Base-by-base conservation (phyloP, 2,113 vertebrate species). In the Proteles cristata region DNA sequence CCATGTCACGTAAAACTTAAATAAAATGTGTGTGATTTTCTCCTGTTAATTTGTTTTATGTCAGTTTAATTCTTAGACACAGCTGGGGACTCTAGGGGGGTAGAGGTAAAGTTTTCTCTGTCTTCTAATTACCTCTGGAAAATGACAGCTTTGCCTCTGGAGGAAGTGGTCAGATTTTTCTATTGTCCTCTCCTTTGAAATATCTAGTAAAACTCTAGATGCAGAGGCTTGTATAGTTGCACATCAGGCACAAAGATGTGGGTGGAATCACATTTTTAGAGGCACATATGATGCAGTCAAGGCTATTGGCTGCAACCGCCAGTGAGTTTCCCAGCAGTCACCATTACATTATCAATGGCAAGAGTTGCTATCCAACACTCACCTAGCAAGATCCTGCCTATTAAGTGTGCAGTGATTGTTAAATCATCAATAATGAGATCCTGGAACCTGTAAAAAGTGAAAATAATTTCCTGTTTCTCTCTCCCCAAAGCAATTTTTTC, bases 341-440 rank as follows among this genome's bases (percentile, higher is more conserved):
- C 33, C 69, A 68, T 92, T 93, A 93, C 74, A 94, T 92, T 79
- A 48, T n/a, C 48, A 21, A 68, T 25, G 63, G 88, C 50, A 89
- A 92, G 43, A 12, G 21, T 43, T 63, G 31, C 73, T 53, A 43
- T 65, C 31, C 28, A 88, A 50, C 7, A 0, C 92, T 92, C 88
- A 77, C 82, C 43, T 21, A 92, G 87, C 45, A 86, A 83, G 68
- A 61, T 43, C 26, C 39, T 94, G 21, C 53, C 90, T 66, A 80
- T 81, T 81, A 90, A 89, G 76, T 76, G 33, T 55, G 53, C 81
- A 55, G 45, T 90, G 63, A 69, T 63, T 92, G 66, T 77, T 96
- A 97, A 97, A 55, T 90, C 11, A 1, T 87, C 93, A 77, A 25
- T 90, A 97, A 96, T 53, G 71, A 97, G 84, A 88, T 95, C 35